A percentile compares a stretch with the other conserved stretches of the same genome.
Evolutionary conservation across 2,113 vertebrate species (phyloP).

Genomic region (Oreochromis aureus): DNA sequence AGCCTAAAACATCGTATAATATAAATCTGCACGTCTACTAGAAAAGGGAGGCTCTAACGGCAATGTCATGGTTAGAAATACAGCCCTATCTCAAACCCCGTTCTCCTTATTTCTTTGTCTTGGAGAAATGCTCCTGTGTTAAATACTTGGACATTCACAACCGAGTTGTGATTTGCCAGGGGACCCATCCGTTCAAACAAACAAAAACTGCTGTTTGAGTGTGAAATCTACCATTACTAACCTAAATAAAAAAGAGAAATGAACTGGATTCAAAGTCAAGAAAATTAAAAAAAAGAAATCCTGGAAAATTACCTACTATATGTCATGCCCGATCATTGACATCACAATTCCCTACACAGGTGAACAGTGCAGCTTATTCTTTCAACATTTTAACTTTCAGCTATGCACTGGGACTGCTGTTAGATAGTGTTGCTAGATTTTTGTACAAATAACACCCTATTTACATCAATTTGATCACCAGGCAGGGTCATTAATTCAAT

Average conservation of each 20-base stretch:
- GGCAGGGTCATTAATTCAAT: too few species aligned
- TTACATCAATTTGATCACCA: neutral
- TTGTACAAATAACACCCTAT: neutral
- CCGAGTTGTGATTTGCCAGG: too few species aligned
- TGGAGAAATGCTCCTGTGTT: too few species aligned
- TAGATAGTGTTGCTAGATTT: neutral
- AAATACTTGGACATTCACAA: too few species aligned
- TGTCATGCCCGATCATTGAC: neutral
- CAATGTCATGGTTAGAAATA: too few species aligned
- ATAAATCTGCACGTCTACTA: too few species aligned
- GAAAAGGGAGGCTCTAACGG: too few species aligned
- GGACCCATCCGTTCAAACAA: neutral
- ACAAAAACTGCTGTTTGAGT: neutral
- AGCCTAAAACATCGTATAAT: too few species aligned
- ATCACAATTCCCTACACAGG: neutral
- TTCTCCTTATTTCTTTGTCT: too few species aligned
- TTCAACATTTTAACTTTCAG: neutral
- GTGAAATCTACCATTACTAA: neutral
- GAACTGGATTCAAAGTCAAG: neutral
- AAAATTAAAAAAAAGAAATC: neutral
- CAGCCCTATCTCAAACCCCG: too few species aligned
- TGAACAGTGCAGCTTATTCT: neutral
- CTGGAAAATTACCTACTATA: neutral
- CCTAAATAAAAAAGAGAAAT: neutral
- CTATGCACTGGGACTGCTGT: neutral